Percentiles rank a stretch among this genome's conserved stretches.
Conservation (phyloP, 2,888 invertebrate species). For the Amiota mariae region DNA sequence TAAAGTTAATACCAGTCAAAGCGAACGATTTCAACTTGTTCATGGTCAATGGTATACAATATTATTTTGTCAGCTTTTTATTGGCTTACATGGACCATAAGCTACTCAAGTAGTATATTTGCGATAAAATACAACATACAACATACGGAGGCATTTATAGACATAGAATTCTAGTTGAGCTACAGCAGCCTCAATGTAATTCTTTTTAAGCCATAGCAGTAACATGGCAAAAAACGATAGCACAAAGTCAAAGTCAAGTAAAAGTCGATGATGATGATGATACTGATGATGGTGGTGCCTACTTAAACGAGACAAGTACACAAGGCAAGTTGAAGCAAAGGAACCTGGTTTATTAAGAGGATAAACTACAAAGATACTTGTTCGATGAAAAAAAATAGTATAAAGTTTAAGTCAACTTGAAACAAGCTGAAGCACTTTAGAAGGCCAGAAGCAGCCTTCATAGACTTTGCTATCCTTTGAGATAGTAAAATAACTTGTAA, state of each 20-base stretch:
- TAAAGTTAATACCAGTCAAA: slow-evolving; percentile 29
- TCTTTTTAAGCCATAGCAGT: no score
- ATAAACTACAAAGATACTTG: background rate
- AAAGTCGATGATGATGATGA: slow-evolving; percentile 46
- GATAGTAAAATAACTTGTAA: slow-evolving; percentile 41
- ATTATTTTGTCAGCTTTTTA: slow-evolving; percentile 70
- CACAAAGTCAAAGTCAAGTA: slow-evolving; percentile 46
- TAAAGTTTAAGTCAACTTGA: slow-evolving; percentile 25
- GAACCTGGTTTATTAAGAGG: slow-evolving; percentile 4
- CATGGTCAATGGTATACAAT: slow-evolving; percentile 58
- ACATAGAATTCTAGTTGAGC: no score
- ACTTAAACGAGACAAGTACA: slow-evolving; percentile 1
- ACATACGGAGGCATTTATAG: no score
- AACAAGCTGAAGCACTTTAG: slow-evolving; percentile 59
- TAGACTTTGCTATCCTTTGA: slow-evolving; percentile 28
- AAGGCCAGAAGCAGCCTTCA: background rate
- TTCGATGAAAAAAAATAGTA: background rate
- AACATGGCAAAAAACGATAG: slow-evolving; percentile 34
- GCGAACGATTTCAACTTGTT: slow-evolving; percentile 37
- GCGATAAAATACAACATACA: slow-evolving; percentile 64
- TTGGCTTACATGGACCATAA: slow-evolving; percentile 67
- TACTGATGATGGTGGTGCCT: background rate
- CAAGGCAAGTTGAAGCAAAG: background rate
- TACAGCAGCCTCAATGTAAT: no score
- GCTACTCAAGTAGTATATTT: slow-evolving; percentile 70